These are phyloP conservation scores for Pyrgilauda ruficollis DNA, from an alignment of 2,113 vertebrate genomes.

Conservation along the genomic window DNA sequence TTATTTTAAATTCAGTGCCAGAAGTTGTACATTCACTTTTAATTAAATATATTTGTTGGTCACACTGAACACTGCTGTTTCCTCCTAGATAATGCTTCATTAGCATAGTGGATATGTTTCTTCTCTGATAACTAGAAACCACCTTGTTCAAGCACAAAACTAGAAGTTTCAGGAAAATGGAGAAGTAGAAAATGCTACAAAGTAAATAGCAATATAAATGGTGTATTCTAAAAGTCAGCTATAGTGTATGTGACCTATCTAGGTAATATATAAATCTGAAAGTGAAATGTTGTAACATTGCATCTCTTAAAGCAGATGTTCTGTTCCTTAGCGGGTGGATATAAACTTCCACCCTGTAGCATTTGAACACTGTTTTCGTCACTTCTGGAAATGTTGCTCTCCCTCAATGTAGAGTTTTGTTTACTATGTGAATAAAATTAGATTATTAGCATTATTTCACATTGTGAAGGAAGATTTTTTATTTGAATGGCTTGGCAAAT, in stretches of 20 bases:
- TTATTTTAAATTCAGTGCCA: not conserved
- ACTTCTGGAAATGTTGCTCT: not conserved
- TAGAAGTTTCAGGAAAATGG: not conserved
- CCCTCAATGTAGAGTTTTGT: not conserved
- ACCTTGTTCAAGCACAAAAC: not conserved
- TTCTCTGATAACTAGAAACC: not conserved
- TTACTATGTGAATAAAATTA: not conserved
- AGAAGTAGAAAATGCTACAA: not conserved
- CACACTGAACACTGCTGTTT: not conserved
- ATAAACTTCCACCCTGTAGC: not conserved
- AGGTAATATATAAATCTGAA: not conserved
- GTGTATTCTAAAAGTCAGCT: not conserved
- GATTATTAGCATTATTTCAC: not conserved
- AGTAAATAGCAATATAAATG: not conserved
- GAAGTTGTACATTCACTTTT: not conserved
- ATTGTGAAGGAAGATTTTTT: not conserved
- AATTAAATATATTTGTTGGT: not conserved
- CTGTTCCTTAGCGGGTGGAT: not conserved
- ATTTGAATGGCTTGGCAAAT: not conserved
- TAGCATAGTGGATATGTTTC: not conserved
- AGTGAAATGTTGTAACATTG: not conserved
- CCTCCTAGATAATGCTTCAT: not conserved
- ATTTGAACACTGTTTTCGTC: not conserved
- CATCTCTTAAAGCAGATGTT: not conserved
- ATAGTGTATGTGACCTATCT: not conserved